Conservation (phyloP, 2,797 vertebrate genomes). For the Leptodactylus fallax region DNA sequence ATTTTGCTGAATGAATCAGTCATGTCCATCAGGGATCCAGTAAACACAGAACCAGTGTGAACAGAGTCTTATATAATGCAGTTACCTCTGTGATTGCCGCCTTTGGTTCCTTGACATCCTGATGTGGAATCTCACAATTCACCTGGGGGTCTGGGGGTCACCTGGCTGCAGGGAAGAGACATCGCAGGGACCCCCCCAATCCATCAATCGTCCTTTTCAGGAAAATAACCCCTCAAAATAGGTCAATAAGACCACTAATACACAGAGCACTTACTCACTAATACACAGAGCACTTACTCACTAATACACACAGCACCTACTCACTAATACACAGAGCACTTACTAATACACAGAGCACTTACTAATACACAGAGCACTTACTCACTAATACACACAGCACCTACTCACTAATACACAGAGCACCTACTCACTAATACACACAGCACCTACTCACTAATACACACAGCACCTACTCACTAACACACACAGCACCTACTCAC, state of each 20-base stretch:
- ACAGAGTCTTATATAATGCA: no score
- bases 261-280: neutral
- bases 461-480: neutral
- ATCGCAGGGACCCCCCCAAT: neutral
- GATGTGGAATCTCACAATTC: neutral
- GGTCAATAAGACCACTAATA: neutral
- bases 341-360: no score
- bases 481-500: neutral
- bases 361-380: neutral
- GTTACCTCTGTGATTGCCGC: neutral
- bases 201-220: neutral
- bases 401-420: no score
- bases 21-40: no score
- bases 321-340: neutral
- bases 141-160: neutral
- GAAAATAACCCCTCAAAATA: neutral
- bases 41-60: neutral
- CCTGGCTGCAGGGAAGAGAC: slow-evolving; percentile 5
- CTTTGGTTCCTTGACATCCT: neutral
- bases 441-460: neutral
- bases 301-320: no score
- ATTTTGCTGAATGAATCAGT: neutral
- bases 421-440: neutral
- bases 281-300: no score
- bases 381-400: no score